Evolutionary conservation across 1,140 invertebrate species (phyloP).

Genomic region (Orius laevigatus): DNA sequence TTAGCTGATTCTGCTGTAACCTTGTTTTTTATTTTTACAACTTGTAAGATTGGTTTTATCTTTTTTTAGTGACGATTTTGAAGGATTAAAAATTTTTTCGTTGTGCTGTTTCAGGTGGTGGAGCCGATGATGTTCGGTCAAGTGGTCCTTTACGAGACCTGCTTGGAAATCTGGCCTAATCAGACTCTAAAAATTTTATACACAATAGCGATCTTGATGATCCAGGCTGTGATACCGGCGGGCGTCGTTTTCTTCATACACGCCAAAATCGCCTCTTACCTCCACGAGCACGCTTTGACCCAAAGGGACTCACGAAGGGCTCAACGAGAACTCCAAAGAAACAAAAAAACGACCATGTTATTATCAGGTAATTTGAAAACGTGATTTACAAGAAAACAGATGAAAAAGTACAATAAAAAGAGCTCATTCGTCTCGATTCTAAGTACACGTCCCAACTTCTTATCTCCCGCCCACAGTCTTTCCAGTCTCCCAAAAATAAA

Average conservation of each 20-base stretch:
- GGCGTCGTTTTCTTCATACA: conserved; percentile 35
- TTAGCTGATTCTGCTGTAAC: too few relatives aligned
- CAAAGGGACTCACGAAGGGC: conserved; percentile 24
- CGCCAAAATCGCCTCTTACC: conserved; percentile 31
- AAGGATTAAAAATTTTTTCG: too few relatives aligned
- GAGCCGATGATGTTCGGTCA: conserved; percentile 25
- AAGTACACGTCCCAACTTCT: too few relatives aligned
- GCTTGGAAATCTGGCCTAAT: conserved; percentile 30
- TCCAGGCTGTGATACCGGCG: conserved; percentile 38
- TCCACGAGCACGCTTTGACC: conserved; percentile 24
- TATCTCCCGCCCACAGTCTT: too few relatives aligned
- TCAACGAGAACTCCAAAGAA: conserved; percentile 30
- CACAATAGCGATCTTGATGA: conserved; percentile 32
- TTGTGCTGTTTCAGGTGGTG: conserved; percentile 28
- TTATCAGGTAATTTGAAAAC: conserved; percentile 24
- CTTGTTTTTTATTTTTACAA: too few relatives aligned
- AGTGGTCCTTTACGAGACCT: conserved; percentile 27
- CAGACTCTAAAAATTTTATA: conserved; percentile 30
- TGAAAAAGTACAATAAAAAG: too few relatives aligned
- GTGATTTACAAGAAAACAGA: too few relatives aligned
- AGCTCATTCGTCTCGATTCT: too few relatives aligned
- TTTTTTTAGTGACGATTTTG: too few relatives aligned
- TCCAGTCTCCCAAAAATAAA: too few relatives aligned
- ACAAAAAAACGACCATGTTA: conserved; percentile 34
- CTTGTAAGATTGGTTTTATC: too few relatives aligned